A percentile compares a stretch with the other conserved stretches of the same genome.
Conservation (phyloP, 2,113 vertebrate genomes). For the Menidia beryllina region DNA sequence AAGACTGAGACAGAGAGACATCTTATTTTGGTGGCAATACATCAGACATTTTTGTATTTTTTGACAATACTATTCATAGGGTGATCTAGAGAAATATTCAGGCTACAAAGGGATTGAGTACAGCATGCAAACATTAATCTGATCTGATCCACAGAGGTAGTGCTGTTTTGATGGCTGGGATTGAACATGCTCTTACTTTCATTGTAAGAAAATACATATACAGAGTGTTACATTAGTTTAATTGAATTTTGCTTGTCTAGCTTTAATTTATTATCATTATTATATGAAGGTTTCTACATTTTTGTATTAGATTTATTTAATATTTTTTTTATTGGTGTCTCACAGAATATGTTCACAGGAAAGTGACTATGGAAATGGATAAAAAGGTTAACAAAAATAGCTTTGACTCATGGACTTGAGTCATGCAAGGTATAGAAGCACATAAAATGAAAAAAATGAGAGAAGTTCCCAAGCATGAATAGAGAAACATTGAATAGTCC, state of each 20-base stretch:
- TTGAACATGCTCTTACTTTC: constrained; percentile 10
- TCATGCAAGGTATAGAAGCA: constrained; percentile 8
- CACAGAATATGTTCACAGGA: neutral
- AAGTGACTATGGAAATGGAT: neutral
- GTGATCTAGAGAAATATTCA: neutral
- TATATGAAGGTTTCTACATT: too few species aligned
- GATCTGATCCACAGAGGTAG: too few species aligned
- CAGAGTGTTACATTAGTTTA: neutral
- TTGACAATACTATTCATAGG: neutral
- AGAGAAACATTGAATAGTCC: neutral
- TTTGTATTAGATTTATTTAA: too few species aligned
- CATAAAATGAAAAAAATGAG: constrained; percentile 9
- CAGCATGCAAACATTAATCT: constrained; percentile 1
- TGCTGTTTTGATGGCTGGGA: constrained; percentile 5
- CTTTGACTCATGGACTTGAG: constrained; percentile 6
- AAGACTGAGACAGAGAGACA: constrained; percentile 81
- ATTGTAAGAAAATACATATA: neutral
- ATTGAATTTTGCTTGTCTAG: neutral
- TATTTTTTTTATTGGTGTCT: too few species aligned
- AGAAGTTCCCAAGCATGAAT: neutral
- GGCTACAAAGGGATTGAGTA: neutral
- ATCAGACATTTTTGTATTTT: neutral
- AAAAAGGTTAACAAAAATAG: constrained; percentile 3
- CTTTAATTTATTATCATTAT: constrained; percentile 3
- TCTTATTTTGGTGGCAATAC: neutral